These are phyloP conservation scores for Alligator sinensis DNA, from an alignment of 2,113 vertebrate species.

Conservation along the genomic window DNA sequence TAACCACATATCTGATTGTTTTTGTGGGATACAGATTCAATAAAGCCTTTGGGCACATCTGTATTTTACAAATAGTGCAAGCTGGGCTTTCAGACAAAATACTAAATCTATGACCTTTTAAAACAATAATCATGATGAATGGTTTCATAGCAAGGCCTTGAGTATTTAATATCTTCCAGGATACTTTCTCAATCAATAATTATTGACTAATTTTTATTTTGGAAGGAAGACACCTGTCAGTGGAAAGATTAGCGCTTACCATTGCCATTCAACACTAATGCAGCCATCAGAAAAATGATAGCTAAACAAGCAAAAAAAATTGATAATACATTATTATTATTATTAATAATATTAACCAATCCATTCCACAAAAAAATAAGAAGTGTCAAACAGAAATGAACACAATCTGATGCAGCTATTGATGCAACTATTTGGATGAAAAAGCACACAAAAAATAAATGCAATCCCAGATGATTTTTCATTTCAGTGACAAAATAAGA, in stretches of 20 bases:
- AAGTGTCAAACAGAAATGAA: background rate
- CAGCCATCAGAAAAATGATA: constrained; percentile 79
- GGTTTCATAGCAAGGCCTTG: constrained; percentile 43
- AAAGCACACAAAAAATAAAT: background rate
- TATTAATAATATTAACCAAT: constrained; percentile 58
- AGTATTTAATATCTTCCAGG: constrained; percentile 61
- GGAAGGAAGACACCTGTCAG: background rate
- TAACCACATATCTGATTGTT: constrained; percentile 49
- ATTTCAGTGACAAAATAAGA: background rate
- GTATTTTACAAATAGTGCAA: constrained; percentile 28
- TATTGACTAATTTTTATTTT: constrained; percentile 5
- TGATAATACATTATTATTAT: constrained; percentile 47
- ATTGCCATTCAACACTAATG: constrained; percentile 78
- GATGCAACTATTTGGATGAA: background rate
- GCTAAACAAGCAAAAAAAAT: constrained; percentile 71
- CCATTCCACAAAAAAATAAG: constrained; percentile 43
- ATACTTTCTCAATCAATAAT: constrained; percentile 56
- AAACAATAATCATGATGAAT: constrained; percentile 64
- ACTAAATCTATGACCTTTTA: constrained; percentile 58
- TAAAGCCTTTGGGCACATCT: constrained; percentile 30
- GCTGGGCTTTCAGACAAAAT: constrained; percentile 46
- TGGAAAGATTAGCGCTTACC: constrained; percentile 69
- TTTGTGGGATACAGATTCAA: background rate
- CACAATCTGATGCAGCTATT: background rate
- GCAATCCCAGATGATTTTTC: background rate